Base-by-base conservation (phyloP, 2,113 vertebrate genomes). In the Nothoprocta perdicaria region DNA sequence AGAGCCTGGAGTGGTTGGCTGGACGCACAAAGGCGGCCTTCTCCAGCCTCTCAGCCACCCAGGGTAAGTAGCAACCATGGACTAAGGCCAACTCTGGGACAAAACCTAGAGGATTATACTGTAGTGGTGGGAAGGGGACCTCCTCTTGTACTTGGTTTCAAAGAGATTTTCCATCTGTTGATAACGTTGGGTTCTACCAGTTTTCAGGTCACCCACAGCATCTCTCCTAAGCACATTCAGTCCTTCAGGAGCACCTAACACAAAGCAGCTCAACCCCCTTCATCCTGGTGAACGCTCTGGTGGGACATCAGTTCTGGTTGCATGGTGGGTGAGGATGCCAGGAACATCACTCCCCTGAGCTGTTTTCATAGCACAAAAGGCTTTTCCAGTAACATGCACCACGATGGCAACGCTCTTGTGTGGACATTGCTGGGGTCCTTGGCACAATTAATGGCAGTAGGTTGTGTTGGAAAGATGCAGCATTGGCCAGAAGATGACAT, bases 1-100 rank as follows among this genome's bases (percentile, higher is more conserved):
- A 99, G 95, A 99, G 99, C 97, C 98, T 99, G 98, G 99, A 99
- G 89, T 99, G 99, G 99, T 96, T 99, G 22, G 98, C 99, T 3
- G 96, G 95, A 10, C 98, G 98, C 26, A 98, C 98, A 45, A 99
- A 98, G 96, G 95, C 95, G 0, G 99, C 99, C 52, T 98, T 99
- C 79, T 95, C 97, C 96, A 98, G 63, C 95, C 98, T 99, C 23
- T 98, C 98, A 18, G 93, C 97, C 3, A 85, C 96, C 50, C 98
- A 98, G 79, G 97, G 99, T 99, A 81, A 99, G 99, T 98, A 11
- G 6, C 29, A 14, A 45, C 60, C 24, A 0, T 0, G 52, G 46
- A 14, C 33, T 5, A 4, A 62, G 57, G 80, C 24, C 72, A 22
- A 10, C 50, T n/a, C 41, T 7, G 14, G 5, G 1, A 8, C 55